Evolutionary conservation across 2,888 invertebrate genomes (phyloP), one percentile per base, ranked within the genome.

Genomic region (Saturnia pavonia): DNA sequence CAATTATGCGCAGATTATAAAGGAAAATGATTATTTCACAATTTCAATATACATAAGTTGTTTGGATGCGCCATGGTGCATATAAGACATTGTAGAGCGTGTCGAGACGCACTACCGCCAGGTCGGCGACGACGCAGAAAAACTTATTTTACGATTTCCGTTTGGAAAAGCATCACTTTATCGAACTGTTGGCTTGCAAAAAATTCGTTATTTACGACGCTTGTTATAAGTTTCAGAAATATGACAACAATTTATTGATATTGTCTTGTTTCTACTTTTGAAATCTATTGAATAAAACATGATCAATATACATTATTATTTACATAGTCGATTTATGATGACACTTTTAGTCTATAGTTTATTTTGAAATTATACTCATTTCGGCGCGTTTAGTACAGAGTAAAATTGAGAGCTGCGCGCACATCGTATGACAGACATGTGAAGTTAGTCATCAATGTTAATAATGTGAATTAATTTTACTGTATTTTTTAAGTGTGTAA

Each of bases 81-180:
- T 1, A 60, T 27, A 60, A 27, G 57, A 14, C 14, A 27, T 60
- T 7, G 57, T 60, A 6, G 4, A 60, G 27, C 14, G 25, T 54
- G 7, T 66, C 51, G 43, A 70, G 54, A 66, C 70, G 22, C 19
- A 70, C 70, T 67, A 25, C 71, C 71, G 71, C 60, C 57, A 68
- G 65, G 65, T 48, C 82, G 86, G 85, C 87, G 88, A 77, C 84
- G 82, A 82, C 76, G 87, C 81, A 88, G 84, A 88, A 88, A 90
- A 93, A 91, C 87, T 91, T 92, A 89, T 91, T 91, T 92, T 91
- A 92, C 91, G 91, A 91, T 92, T 92, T 94, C 93, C 93, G 87
- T 87, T 90, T 75, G 74, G 80, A 82, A 83, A 84, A 85, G 80
- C 84, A 85, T 87, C 80, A 82, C 80, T 80, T 80, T 83, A 84